A percentile compares a stretch with the other conserved stretches of the same genome.
Conservation (phyloP, 1,140 invertebrate species). For the Thaumetopoea pityocampa region DNA sequence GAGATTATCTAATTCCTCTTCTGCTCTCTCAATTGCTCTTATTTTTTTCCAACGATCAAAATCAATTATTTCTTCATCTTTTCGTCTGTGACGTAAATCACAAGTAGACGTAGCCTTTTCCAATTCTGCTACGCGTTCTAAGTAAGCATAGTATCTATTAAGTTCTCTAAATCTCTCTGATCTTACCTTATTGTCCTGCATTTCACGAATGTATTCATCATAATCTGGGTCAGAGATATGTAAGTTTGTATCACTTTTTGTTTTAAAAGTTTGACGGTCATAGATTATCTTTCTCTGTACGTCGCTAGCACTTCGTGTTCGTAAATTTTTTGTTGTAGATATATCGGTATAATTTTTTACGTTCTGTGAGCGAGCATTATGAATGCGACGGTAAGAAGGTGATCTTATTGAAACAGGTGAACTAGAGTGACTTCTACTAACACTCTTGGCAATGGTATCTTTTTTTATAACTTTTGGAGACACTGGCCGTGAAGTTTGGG, state of each 20-base stretch:
- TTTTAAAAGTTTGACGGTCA: slow-evolving; percentile 25
- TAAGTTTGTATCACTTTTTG: slow-evolving; percentile 50
- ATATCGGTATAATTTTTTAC: slow-evolving; percentile 40
- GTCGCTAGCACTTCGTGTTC: slow-evolving; percentile 80
- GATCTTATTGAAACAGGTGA: slow-evolving; percentile 79
- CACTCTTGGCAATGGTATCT: slow-evolving; percentile 9
- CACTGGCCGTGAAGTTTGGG: slow-evolving; percentile 53
- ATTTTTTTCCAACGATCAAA: slow-evolving; percentile 91
- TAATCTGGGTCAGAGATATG: slow-evolving; percentile 78
- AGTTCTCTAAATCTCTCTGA: slow-evolving; percentile 91
- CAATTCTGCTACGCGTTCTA: slow-evolving; percentile 90
- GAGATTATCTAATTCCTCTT: slow-evolving; percentile 87
- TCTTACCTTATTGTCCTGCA: slow-evolving; percentile 83
- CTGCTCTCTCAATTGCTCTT: slow-evolving; percentile 85
- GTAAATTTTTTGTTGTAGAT: slow-evolving; percentile 53
- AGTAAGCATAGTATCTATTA: slow-evolving; percentile 89
- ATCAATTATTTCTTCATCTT: slow-evolving; percentile 87
- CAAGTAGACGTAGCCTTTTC: slow-evolving; percentile 84
- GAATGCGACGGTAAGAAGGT: slow-evolving; percentile 80
- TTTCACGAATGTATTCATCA: slow-evolving; percentile 83
- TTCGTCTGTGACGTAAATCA: slow-evolving; percentile 82
- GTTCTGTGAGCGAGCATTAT: slow-evolving; percentile 65
- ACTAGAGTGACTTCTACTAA: slow-evolving; percentile 62
- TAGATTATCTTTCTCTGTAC: slow-evolving; percentile 56
- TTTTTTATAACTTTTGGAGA: slow-evolving; percentile 56